Base-by-base conservation (phyloP, 2,888 invertebrate genomes). In the Campopleginae sp. region DNA sequence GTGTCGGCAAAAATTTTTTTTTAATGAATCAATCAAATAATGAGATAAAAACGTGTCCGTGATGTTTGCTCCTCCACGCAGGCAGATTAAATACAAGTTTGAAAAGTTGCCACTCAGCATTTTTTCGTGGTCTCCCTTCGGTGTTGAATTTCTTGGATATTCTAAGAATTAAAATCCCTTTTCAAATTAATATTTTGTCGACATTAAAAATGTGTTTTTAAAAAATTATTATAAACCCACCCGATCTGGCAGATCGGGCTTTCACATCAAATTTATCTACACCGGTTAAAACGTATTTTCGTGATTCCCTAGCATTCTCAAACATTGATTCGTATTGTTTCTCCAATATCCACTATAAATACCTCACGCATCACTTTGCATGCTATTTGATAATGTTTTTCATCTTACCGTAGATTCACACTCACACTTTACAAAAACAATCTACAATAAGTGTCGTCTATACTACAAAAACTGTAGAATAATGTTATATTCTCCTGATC, bases 341-440 rank as follows among this genome's bases (percentile, higher is more conserved):
- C 17, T 70, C 31, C 17, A 27, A 33, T 31, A 44, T 46, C 17
- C 68, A 31, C 17, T 68, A 68, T 42, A 42, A 12, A 51, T 51
- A 71, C 12, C 31, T 51, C 51, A 19, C 33, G 46, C 33, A 31
- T 48, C 48, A 51, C 31, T 46, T 27, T 71, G 71, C 71, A 71
- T 71, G 71, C 12, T 33, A 46, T 27, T 27, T 46, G 17, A 68
- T 46, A 68, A 46, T 68, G 68, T 68, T 46, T 27, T 46, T 68
- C 46, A 68, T 46, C 68, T 27, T 68, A 8, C 12, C 8, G 68
- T 68, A 68, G 68, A 68, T 68, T 68, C 17, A 46, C 46, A 46
- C 38, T 8, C 17, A 68, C 44, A 68, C 14, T 68, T 58, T 14
- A 58, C 27, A 27, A 19, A 44, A 68, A 68, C 44, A 68, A 46